phyloP scores from a whole-genome alignment of 2,888 invertebrate genomes.

The Drosophila sordidula region DNA sequence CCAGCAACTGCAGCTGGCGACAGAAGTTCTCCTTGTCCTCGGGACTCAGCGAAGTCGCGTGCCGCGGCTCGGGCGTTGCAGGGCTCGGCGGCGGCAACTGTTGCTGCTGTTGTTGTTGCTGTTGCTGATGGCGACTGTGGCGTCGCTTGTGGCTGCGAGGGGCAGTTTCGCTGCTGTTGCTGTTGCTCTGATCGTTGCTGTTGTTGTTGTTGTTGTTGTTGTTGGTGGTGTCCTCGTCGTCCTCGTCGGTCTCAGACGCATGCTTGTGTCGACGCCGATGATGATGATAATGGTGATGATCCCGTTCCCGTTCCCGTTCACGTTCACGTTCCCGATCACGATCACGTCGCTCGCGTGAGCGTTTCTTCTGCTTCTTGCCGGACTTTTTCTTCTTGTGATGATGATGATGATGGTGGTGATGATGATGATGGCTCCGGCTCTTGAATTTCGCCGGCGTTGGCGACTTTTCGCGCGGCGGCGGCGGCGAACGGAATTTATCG shows the following conservation, averaged over 20 bases:
- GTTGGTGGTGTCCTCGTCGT: conserved; percentile 41
- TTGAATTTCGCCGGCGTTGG: conserved; percentile 65
- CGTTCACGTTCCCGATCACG: conserved; percentile 49
- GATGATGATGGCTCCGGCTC: conserved; percentile 35
- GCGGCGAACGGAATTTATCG: conserved; percentile 57
- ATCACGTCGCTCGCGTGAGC: conserved; percentile 78
- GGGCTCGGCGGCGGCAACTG: conserved; percentile 31
- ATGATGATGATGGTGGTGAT: conserved; percentile 52
- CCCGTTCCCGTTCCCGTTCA: conserved; percentile 21
- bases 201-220: conserved; percentile 39
- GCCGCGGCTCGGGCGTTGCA: conserved; percentile 40
- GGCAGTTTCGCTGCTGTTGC: conserved; percentile 24
- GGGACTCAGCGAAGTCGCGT: conserved; percentile 74
- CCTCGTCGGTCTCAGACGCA: conserved; percentile 65
- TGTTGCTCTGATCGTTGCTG: conserved; percentile 39
- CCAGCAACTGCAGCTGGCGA: conserved; percentile 69
- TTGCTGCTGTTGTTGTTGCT: conserved; percentile 16
- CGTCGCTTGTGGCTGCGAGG: conserved; percentile 46
- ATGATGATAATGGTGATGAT: conserved; percentile 63
- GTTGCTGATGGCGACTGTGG: conserved; percentile 45
- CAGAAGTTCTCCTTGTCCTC: conserved; percentile 83
- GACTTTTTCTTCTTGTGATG: conserved; percentile 83
- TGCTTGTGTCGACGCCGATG: conserved; percentile 80
- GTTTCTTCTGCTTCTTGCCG: conserved; percentile 82
- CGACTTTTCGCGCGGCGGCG: conserved; percentile 49